phyloP scores from a whole-genome alignment of 2,113 vertebrate species.

The Cyanoramphus novaezelandiae region DNA sequence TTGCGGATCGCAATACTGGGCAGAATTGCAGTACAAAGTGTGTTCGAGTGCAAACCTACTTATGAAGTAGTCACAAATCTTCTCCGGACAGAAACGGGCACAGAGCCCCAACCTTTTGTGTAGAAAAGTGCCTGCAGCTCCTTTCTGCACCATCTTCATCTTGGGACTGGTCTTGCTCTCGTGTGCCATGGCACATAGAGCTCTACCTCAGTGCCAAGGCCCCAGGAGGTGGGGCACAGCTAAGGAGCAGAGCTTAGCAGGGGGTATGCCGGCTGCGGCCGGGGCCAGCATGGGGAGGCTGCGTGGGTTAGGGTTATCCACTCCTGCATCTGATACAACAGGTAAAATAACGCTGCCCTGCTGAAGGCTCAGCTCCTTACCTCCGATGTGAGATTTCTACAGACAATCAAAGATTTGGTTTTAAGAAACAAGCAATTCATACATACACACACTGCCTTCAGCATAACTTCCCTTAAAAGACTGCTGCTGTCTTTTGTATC shows the following conservation, averaged over 20 bases:
- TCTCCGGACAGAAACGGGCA: neutral
- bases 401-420: neutral
- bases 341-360: rapidly evolving
- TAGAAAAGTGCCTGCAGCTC: neutral
- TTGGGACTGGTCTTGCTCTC: neutral
- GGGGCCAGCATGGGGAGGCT: neutral
- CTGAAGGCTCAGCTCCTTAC: neutral
- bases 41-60: slow-evolving; percentile 34
- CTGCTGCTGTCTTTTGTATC: neutral
- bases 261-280: neutral
- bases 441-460: neutral
- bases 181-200: neutral
- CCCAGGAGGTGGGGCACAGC: rapidly evolving
- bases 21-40: neutral
- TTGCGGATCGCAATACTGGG: neutral
- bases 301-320: neutral
- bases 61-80: neutral
- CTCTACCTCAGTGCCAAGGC: neutral
- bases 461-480: neutral
- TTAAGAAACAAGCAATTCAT: neutral
- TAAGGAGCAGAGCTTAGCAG: neutral
- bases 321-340: neutral
- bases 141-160: neutral
- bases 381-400: neutral
- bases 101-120: neutral